Percentiles rank a stretch among this genome's conserved stretches.
Evolutionary conservation across 2,888 invertebrate species (phyloP).

Genomic region (Pyralis farinalis): DNA sequence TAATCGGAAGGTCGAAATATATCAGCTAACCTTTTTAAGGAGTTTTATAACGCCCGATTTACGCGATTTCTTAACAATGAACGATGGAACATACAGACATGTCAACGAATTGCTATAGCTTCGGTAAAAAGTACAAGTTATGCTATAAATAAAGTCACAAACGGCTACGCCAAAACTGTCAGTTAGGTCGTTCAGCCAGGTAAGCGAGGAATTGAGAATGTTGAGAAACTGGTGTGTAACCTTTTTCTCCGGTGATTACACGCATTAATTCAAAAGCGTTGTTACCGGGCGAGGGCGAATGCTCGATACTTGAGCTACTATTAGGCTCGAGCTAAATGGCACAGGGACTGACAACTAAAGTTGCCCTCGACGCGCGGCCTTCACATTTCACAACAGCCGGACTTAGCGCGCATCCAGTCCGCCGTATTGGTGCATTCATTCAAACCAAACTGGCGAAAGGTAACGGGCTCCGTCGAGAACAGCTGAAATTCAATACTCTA

Average conservation of each 20-base stretch:
- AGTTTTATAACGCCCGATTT: too few relatives aligned
- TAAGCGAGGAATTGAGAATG: too few relatives aligned
- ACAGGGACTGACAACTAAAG: conserved; percentile 67
- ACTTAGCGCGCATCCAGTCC: conserved; percentile 70
- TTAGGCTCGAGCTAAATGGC: conserved; percentile 59
- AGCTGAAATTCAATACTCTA: not conserved
- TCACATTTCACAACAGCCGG: conserved; percentile 79
- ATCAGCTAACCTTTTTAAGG: too few relatives aligned
- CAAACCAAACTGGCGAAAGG: conserved; percentile 34
- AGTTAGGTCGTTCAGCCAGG: too few relatives aligned
- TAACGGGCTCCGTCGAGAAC: conserved; percentile 9
- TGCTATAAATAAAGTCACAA: too few relatives aligned
- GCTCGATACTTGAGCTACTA: conserved; percentile 20
- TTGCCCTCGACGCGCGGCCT: conserved; percentile 68
- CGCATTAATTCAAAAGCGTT: conserved; percentile 1
- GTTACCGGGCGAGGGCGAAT: conserved; percentile 19
- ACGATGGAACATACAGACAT: too few relatives aligned
- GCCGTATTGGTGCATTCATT: conserved; percentile 41
- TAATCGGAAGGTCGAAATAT: too few relatives aligned
- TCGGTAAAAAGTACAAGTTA: too few relatives aligned
- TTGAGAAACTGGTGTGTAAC: not conserved
- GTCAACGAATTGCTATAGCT: too few relatives aligned
- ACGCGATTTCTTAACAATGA: too few relatives aligned
- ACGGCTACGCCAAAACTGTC: too few relatives aligned
- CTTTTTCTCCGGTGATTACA: not conserved